Percentiles rank a stretch among this genome's conserved stretches.
phyloP scores from a whole-genome alignment of 2,113 vertebrate genomes.

The Eidolon helvum region DNA sequence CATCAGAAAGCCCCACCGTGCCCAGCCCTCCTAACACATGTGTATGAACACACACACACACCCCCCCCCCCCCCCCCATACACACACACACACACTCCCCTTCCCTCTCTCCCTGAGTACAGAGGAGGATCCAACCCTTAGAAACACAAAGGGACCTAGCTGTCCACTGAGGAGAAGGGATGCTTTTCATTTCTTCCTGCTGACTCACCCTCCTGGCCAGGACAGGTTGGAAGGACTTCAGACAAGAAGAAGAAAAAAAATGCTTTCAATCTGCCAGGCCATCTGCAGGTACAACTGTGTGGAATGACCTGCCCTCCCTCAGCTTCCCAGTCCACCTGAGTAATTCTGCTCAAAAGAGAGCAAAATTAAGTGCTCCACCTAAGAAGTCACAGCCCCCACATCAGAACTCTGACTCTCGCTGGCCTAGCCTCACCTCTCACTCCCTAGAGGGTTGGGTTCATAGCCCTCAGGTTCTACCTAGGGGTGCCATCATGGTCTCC shows the following conservation, averaged over 20 bases:
- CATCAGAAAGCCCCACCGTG: background rate
- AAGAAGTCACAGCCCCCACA: background rate
- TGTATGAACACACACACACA: fast-evolving
- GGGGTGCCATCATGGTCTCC: background rate
- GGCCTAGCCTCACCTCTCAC: background rate
- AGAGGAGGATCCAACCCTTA: background rate
- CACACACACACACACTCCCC: background rate
- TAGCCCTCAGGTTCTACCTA: background rate
- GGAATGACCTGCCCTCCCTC: background rate
- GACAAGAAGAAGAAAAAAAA: background rate
- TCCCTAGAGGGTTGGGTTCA: background rate
- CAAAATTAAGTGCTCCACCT: background rate
- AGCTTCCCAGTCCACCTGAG: background rate
- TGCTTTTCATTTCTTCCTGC: background rate
- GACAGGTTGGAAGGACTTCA: background rate
- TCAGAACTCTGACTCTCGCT: background rate
- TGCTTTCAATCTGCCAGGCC: background rate
- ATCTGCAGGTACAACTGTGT: background rate
- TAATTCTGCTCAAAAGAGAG: background rate
- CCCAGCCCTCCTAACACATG: background rate
- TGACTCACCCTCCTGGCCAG: background rate
- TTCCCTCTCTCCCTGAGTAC: too few species aligned
- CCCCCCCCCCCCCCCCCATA: too few species aligned
- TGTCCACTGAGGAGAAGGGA: background rate
- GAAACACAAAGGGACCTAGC: background rate